Evolutionary conservation across 2,113 vertebrate species (phyloP).

Genomic region (Dasypus novemcinctus): DNA sequence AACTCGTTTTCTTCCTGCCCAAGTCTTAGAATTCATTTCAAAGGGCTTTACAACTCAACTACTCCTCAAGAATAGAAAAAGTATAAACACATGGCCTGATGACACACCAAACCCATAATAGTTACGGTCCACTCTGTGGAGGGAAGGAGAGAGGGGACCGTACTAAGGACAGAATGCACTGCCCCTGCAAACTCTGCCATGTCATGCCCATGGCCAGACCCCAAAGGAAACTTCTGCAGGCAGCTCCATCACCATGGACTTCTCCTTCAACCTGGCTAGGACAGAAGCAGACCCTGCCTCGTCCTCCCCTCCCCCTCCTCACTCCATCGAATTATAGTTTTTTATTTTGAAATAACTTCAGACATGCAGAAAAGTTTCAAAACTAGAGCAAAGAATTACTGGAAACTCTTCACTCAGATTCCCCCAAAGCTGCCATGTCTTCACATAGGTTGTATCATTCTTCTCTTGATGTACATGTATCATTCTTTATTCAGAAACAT

Average conservation of each 20-base stretch:
- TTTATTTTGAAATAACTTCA: slow-evolving; percentile 42
- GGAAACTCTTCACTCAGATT: neutral
- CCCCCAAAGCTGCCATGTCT: neutral
- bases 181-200: neutral
- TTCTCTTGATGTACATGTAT: neutral
- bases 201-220: neutral
- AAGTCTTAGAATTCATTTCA: neutral
- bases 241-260: neutral
- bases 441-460: neutral
- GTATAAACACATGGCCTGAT: neutral
- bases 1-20: neutral
- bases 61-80: neutral
- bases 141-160: neutral
- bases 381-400: neutral
- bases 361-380: neutral
- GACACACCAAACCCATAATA: neutral
- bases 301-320: neutral
- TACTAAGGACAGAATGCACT: neutral
- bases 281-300: neutral
- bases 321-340: neutral
- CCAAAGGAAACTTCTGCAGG: neutral
- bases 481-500: neutral
- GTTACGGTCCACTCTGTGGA: neutral
- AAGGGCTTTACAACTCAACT: neutral
- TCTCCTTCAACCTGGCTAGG: neutral